Evolutionary conservation across 2,113 vertebrate genomes (phyloP).

Genomic region (Gila orcuttii): DNA sequence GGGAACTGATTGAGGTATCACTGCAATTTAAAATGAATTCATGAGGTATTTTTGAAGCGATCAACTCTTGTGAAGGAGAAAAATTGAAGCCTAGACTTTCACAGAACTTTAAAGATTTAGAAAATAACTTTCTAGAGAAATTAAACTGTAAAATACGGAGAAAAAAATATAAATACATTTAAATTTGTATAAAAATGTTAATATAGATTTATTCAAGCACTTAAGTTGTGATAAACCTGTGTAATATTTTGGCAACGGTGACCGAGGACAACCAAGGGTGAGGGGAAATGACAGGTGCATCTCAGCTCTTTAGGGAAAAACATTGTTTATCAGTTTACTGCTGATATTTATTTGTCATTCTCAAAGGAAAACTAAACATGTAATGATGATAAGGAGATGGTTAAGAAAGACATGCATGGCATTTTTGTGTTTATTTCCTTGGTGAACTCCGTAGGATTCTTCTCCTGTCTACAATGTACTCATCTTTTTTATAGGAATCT

Average conservation of each 20-base stretch:
- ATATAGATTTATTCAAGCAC: conserved; percentile 73
- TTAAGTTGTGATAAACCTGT: conserved; percentile 62
- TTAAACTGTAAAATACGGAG: conserved; percentile 72
- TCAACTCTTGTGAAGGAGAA: conserved; percentile 56
- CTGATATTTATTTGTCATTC: conserved; percentile 23
- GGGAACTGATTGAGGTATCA: conserved; percentile 62
- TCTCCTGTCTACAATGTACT: conserved; percentile 10
- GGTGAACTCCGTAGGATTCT: conserved; percentile 5
- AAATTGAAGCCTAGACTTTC: not conserved
- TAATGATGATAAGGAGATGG: not conserved
- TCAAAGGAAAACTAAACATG: conserved; percentile 15
- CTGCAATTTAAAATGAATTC: conserved; percentile 65
- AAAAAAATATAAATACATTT: conserved; percentile 65
- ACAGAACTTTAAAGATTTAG: conserved; percentile 15
- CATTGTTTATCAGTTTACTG: conserved; percentile 8
- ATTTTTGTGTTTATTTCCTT: conserved; percentile 14
- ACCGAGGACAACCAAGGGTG: not conserved
- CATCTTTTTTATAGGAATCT: conserved; percentile 10
- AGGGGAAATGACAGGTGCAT: conserved; percentile 11
- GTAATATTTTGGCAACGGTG: not conserved
- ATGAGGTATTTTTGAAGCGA: conserved; percentile 62
- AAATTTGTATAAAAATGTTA: conserved; percentile 70
- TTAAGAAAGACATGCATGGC: conserved; percentile 22
- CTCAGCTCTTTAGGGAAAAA: conserved; percentile 7
- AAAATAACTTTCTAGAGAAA: conserved; percentile 20